Evolutionary conservation across 2,797 vertebrate genomes (phyloP).

Genomic region (Distichodus sexfasciatus): DNA sequence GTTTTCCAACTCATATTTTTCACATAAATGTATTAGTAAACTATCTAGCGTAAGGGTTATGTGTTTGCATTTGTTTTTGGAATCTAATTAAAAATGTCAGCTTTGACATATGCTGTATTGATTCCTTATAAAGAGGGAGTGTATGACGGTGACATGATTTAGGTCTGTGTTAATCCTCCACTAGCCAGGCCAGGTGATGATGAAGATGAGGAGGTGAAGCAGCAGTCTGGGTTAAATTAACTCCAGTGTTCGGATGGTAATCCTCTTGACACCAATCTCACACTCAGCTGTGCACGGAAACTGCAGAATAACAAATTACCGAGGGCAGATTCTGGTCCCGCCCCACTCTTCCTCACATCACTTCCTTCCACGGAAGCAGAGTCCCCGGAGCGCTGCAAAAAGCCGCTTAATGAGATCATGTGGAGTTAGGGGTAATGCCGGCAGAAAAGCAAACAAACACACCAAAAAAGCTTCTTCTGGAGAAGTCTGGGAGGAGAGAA

Average conservation of each 20-base stretch:
- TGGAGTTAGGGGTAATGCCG: background rate
- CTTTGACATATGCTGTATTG: no score
- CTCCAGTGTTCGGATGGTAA: slow-evolving; percentile 20
- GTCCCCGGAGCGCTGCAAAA: background rate
- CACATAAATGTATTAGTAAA: no score
- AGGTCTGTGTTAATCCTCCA: slow-evolving; percentile 11
- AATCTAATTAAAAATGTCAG: no score
- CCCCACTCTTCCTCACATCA: background rate
- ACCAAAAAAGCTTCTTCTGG: no score
- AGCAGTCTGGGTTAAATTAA: slow-evolving; percentile 1
- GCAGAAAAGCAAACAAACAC: no score
- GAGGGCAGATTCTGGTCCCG: background rate
- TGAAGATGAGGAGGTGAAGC: slow-evolving; percentile 4
- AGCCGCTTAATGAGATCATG: background rate
- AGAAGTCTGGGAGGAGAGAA: no score
- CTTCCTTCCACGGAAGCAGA: background rate
- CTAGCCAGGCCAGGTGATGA: slow-evolving; percentile 17
- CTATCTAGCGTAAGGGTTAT: no score
- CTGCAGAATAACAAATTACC: background rate
- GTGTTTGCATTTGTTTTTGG: no score
- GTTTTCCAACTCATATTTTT: no score
- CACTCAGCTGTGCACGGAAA: background rate
- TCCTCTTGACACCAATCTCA: slow-evolving; percentile 26
- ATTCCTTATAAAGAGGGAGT: no score
- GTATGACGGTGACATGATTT: background rate